Evolutionary conservation across 1,140 invertebrate species (phyloP).

Genomic region (Wasmannia auropunctata): DNA sequence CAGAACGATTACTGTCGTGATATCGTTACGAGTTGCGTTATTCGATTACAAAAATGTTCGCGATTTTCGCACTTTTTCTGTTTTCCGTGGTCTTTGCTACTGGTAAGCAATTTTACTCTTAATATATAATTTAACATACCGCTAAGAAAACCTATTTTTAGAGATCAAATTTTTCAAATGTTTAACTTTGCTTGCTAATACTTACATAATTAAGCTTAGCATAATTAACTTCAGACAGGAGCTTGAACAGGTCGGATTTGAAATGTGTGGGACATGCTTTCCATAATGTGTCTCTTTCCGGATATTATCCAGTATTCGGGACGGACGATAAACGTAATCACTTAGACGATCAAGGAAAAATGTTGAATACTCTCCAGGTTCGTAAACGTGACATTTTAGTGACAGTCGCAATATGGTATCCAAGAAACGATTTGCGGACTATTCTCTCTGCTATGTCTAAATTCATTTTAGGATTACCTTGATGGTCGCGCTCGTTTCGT

Average conservation of each 20-base stretch:
- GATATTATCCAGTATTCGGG: constrained; percentile 84
- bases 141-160: neutral
- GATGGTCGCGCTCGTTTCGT: constrained; percentile 84
- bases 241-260: constrained; percentile 52
- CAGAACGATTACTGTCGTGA: neutral
- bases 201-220: neutral
- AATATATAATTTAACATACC: neutral
- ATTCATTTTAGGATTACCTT: constrained; percentile 83
- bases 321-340: constrained; percentile 80
- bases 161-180: neutral
- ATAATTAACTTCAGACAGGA: constrained; percentile 5
- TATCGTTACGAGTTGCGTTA: constrained; percentile 16
- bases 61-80: neutral
- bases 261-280: constrained; percentile 68
- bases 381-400: neutral
- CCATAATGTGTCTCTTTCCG: constrained; percentile 83
- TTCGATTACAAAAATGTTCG: constrained; percentile 1
- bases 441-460: neutral
- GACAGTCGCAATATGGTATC: neutral
- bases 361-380: constrained; percentile 85
- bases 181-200: neutral
- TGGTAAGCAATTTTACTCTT: neutral
- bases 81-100: neutral
- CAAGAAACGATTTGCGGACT: neutral
- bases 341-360: constrained; percentile 82